Conservation (phyloP, 2,797 vertebrate genomes). For the Rhinella marina region DNA sequence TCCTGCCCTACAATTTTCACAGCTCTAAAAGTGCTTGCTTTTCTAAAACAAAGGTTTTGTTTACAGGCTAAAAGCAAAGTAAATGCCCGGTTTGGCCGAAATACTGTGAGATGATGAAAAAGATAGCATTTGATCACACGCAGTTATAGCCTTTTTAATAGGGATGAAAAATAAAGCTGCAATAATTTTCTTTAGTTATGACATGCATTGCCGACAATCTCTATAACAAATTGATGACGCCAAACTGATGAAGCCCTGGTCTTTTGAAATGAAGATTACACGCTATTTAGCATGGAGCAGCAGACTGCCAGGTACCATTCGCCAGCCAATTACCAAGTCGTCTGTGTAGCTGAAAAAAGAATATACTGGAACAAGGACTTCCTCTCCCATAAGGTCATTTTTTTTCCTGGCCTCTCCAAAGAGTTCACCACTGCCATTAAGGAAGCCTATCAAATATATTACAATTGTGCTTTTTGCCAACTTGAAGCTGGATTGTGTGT, state of each 20-base stretch:
- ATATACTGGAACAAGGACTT: background rate
- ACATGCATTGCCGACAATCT: constrained; percentile 1
- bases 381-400: constrained; percentile 42
- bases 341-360: constrained; percentile 27
- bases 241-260: constrained; percentile 21
- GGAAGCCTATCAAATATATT: background rate
- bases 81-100: constrained; percentile 20
- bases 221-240: background rate
- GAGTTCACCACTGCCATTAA: background rate
- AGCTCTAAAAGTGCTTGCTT: constrained; percentile 35
- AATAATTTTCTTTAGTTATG: constrained; percentile 11
- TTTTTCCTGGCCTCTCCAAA: background rate
- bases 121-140: constrained; percentile 19
- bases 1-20: constrained; percentile 51
- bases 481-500: background rate
- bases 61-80: constrained; percentile 52
- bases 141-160: constrained; percentile 19
- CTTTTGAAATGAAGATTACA: constrained; percentile 41
- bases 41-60: constrained; percentile 38
- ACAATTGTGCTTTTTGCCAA: background rate
- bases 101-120: constrained; percentile 23
- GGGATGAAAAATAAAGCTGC: background rate
- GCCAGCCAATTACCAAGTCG: constrained; percentile 38
- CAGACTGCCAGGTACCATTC: constrained; percentile 43
- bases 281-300: constrained; percentile 16